A percentile compares a stretch with the other conserved stretches of the same genome.
Conservation (phyloP, 2,888 invertebrate genomes). For the Drosophila quinaria region DNA sequence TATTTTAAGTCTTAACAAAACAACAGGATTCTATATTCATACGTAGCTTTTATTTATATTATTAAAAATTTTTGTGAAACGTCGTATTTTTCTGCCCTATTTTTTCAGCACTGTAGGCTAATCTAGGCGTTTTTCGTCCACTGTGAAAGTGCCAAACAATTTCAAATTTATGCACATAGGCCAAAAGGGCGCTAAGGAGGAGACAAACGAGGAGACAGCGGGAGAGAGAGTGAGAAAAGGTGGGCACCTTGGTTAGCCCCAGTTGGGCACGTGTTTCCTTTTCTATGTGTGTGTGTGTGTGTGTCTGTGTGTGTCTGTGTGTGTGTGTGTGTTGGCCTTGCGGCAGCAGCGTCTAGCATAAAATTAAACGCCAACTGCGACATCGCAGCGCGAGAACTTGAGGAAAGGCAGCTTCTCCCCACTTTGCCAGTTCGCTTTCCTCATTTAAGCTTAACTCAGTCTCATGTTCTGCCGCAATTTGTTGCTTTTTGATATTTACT, state of each 20-base stretch:
- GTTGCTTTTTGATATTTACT: slow-evolving; percentile 80
- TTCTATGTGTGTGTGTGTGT: too few relatives aligned
- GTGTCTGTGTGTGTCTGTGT: slow-evolving; percentile 1
- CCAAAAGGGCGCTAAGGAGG: slow-evolving; percentile 31
- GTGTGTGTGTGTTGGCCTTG: slow-evolving; percentile 57
- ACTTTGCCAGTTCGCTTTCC: neutral
- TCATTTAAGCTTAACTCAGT: neutral
- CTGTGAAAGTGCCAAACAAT: slow-evolving; percentile 22
- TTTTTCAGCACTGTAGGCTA: neutral
- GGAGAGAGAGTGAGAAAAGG: neutral
- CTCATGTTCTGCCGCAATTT: slow-evolving; percentile 54
- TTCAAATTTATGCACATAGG: slow-evolving; percentile 62
- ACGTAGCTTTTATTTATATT: too few relatives aligned
- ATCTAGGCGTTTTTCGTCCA: neutral
- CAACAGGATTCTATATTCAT: too few relatives aligned
- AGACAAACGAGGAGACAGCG: neutral
- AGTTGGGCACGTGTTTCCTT: slow-evolving; percentile 64
- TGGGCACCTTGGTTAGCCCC: slow-evolving; percentile 40
- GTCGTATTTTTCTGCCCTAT: too few relatives aligned
- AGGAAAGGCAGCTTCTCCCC: slow-evolving; percentile 16
- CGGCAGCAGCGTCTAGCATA: slow-evolving; percentile 64
- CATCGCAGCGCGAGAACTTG: slow-evolving; percentile 37
- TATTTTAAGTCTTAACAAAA: too few relatives aligned
- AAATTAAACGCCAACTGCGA: slow-evolving; percentile 66
- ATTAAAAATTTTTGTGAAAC: too few relatives aligned